Conservation (phyloP, 2,797 vertebrate species). For the Anisognathus igniventris region DNA sequence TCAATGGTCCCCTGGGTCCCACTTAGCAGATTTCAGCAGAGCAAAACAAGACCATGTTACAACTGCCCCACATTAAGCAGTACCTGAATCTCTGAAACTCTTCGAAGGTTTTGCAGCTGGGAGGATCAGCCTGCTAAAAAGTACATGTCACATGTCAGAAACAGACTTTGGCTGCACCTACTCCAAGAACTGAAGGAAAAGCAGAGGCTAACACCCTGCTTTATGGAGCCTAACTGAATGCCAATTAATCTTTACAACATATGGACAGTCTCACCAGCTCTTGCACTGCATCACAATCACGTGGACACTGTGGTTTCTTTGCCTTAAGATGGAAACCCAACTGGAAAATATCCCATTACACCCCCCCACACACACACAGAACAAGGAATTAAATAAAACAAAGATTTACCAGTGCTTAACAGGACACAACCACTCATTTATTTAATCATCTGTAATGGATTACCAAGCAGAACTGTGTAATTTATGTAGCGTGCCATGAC, state of each 20-base stretch:
- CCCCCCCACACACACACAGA: not conserved
- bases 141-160: not conserved
- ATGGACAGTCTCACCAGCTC: not conserved
- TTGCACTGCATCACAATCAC: not conserved
- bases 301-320: not conserved
- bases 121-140: not conserved
- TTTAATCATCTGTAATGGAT: not conserved
- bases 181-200: not conserved
- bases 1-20: not conserved
- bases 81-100: not conserved
- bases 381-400: not conserved
- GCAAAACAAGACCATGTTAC: not conserved
- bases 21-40: not conserved
- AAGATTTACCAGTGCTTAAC: not conserved
- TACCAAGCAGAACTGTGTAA: not conserved
- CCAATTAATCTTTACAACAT: constrained; percentile 43
- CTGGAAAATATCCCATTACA: not conserved
- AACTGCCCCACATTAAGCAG: not conserved
- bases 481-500: not conserved
- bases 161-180: not conserved
- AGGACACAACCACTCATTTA: not conserved
- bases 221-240: constrained; percentile 42
- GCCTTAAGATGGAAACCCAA: not conserved
- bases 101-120: not conserved
- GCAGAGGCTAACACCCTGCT: not conserved